Conservation (phyloP, 2,888 invertebrate genomes). For the Volucella bombylans region DNA sequence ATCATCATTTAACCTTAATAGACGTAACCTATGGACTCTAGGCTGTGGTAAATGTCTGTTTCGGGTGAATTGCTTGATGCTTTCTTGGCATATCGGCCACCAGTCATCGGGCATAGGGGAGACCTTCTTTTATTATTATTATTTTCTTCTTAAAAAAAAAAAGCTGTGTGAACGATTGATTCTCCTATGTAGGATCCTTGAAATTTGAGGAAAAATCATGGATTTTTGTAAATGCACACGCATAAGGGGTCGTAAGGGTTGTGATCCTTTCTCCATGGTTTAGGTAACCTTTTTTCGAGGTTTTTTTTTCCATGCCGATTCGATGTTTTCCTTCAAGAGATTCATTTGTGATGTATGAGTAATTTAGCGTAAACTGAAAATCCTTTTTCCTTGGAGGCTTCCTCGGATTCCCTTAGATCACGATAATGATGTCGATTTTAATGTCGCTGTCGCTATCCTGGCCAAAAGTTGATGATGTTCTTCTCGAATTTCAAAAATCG, state of each 20-base stretch:
- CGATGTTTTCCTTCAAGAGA: constrained; percentile 41
- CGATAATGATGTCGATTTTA: constrained; percentile 65
- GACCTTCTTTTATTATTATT: constrained; percentile 23
- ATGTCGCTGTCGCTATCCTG: too few relatives aligned
- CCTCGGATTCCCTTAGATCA: constrained; percentile 32
- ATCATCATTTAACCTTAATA: constrained; percentile 73
- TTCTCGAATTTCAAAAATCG: constrained; percentile 66
- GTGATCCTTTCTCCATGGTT: constrained; percentile 66
- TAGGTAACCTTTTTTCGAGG: constrained; percentile 52
- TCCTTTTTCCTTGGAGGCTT: constrained; percentile 47
- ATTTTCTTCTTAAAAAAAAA: constrained; percentile 18
- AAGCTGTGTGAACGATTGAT: constrained; percentile 25
- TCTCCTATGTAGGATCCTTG: constrained; percentile 57
- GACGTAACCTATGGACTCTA: constrained; percentile 71
- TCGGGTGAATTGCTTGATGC: constrained; percentile 68
- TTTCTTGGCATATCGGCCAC: constrained; percentile 33
- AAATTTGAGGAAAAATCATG: constrained; percentile 69
- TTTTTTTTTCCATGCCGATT: constrained; percentile 40
- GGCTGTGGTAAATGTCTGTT: constrained; percentile 71
- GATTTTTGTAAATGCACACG: constrained; percentile 52
- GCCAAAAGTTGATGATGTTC: constrained; percentile 59
- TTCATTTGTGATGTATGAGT: constrained; percentile 54
- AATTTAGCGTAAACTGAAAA: constrained; percentile 73
- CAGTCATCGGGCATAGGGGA: constrained; percentile 15
- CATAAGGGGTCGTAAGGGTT: constrained; percentile 70